Evolutionary conservation across 1,140 invertebrate genomes (phyloP), one percentile per base, ranked within the genome.

Genomic region (Tetramorium alpestre): DNA sequence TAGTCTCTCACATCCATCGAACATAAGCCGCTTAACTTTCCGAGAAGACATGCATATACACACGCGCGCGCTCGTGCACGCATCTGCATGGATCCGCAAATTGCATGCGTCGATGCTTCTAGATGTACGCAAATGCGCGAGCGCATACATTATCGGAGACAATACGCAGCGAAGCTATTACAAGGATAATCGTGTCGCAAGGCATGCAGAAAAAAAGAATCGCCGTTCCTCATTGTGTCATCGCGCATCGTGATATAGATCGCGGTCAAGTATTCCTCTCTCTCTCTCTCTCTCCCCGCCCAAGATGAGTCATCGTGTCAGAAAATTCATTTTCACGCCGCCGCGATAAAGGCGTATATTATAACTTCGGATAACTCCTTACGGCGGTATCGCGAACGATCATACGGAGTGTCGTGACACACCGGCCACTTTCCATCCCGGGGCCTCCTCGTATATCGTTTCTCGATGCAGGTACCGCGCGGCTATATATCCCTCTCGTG

Each of bases 1-100:
- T 67, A 67, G 60, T 4, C 28, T 51, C 44, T 67, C 60, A 41
- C 18, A 49, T 78, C 41, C n/a, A 49, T 78, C 76, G 60, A 33
- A 51, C n/a, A 13, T 80, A 80, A 80, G 76, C 76, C 44, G 76
- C 60, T 80, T 80, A 80, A 51, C 47, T 81, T 38, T 70, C n/a
- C 64, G 38, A 44, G 38, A 8, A 69, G 64, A 51, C 2, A 58
- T 16, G 22, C 2, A 6, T 0, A 41, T 3, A 11, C 11, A 4
- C 8, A n/a, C 51, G 51, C 16, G 16, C 1, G 2, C 1, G 2
- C 28, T 28, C 44, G 11, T 47, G 11, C 11, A 47, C 44, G 44
- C 44, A 11, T 8, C 44, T 62, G 49, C 41, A 49, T 10, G 16
- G 33, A 41, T 58, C 65, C n/a, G 65, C 47, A 73, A 54, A 58